phyloP scores from a whole-genome alignment of 2,888 invertebrate species.

The Heliconius sara region DNA sequence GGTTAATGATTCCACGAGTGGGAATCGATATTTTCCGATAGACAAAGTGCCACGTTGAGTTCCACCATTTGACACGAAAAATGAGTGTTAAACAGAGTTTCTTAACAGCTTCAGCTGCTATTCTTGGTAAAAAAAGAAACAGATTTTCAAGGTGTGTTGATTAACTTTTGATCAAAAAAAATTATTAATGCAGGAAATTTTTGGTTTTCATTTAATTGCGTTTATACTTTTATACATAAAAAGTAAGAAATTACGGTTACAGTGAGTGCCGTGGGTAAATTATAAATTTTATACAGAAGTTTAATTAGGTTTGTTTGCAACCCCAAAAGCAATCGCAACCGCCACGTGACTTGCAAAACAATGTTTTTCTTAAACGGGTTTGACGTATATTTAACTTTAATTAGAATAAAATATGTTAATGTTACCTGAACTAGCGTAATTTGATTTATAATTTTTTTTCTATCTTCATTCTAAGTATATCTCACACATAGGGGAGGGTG shows the following conservation, averaged over 20 bases:
- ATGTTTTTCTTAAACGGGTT: constrained; percentile 13
- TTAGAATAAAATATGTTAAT: not conserved
- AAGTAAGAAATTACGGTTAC: not conserved
- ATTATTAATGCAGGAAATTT: not conserved
- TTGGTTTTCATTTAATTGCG: not conserved
- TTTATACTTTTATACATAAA: not conserved
- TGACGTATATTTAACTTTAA: constrained; percentile 9
- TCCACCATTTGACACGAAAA: too few relatives aligned
- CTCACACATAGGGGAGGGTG: too few relatives aligned
- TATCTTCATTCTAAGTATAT: too few relatives aligned
- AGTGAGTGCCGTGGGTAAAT: not conserved
- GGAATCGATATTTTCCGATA: too few relatives aligned
- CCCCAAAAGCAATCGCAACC: constrained; percentile 19
- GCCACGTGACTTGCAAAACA: constrained; percentile 27
- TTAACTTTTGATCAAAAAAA: not conserved
- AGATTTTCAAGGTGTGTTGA: too few relatives aligned
- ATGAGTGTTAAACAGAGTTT: too few relatives aligned
- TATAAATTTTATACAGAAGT: constrained; percentile 12
- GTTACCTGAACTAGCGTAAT: too few relatives aligned
- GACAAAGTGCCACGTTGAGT: too few relatives aligned
- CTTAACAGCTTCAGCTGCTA: too few relatives aligned
- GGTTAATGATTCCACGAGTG: too few relatives aligned
- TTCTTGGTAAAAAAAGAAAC: too few relatives aligned
- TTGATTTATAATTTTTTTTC: too few relatives aligned
- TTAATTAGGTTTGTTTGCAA: constrained; percentile 21